Evolutionary conservation across 1,140 invertebrate species (phyloP), one percentile per base, ranked within the genome.

Genomic region (Heliconius hewitsoni): DNA sequence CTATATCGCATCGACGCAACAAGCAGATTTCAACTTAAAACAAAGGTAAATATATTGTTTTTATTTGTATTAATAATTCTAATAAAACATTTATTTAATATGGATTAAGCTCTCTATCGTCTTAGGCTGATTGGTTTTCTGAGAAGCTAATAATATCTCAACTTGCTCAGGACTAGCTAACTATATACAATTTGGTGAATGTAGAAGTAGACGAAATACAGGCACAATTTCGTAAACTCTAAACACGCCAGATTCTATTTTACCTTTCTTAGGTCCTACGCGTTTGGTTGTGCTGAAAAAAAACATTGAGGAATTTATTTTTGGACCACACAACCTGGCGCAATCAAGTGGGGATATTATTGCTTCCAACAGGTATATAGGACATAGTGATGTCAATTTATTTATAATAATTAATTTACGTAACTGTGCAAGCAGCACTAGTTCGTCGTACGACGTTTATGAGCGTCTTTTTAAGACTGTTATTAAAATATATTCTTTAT

Each of bases 61-160:
- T 83, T 81, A 86, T 90, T 86, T 88, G 84, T 90, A 86, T 89
- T 90, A 87, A 91, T 92, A 93, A 83, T 88, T 85, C 90, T 91
- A 93, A 90, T 92, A 93, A 92, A 92, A 91, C 91, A 91, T 93
- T 93, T 89, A 91, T 89, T 90, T 87, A 87, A 87, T 87, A 90
- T 89, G 85, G 85, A 86, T 84, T 93, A 93, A 94, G 92, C 93
- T 94, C 93, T 93, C 87, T 93, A 92, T 91, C 83, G 84, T 89
- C 86, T 94, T 93, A 94, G 93, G 92, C 92, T 93, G 89, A 84
- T 85, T 84, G 87, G 85, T 82, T 81, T 82, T 89, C 85, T 86
- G 86, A 11, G 60, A 30, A 66, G 27, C 5, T 23, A 66, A 30
- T 66, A 84, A 85, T 86, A 79, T 83, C 66, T 76, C 30, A 50